A percentile compares a stretch with the other conserved stretches of the same genome.
These are phyloP conservation scores for Galeopterus variegatus DNA, from an alignment of 2,113 vertebrate genomes.

Conservation along the genomic window DNA sequence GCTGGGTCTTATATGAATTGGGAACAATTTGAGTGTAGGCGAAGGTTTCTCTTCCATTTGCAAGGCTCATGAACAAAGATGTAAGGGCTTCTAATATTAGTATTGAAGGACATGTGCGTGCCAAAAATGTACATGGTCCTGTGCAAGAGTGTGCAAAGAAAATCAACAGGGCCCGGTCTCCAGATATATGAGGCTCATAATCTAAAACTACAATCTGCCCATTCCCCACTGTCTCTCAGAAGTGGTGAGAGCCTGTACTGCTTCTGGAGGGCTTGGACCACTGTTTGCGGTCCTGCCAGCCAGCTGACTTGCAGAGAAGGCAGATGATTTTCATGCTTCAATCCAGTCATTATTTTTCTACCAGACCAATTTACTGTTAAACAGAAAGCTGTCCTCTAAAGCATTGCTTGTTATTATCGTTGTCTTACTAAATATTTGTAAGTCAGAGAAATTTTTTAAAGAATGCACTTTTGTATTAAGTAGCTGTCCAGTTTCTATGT, in stretches of 20 bases:
- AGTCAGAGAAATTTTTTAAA: slow-evolving; percentile 42
- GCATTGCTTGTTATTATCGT: neutral
- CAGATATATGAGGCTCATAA: neutral
- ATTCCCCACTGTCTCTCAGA: neutral
- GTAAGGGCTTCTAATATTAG: neutral
- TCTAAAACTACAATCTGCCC: neutral
- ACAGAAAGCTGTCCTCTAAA: slow-evolving; percentile 25
- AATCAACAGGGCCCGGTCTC: neutral
- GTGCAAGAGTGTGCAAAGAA: neutral
- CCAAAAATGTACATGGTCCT: slow-evolving; percentile 19
- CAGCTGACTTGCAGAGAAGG: slow-evolving; percentile 2
- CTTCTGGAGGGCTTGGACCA: neutral
- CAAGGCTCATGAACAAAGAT: slow-evolving; percentile 44
- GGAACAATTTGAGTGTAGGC: neutral
- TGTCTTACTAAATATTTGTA: slow-evolving; percentile 29
- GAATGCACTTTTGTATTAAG: slow-evolving; percentile 49
- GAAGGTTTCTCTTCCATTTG: slow-evolving; percentile 23
- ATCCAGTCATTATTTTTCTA: slow-evolving; percentile 50
- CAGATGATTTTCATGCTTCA: slow-evolving; percentile 38
- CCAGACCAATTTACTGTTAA: slow-evolving; percentile 7
- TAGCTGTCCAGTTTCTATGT: neutral
- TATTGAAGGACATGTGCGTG: neutral
- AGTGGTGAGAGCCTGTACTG: neutral
- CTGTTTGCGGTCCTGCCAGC: neutral
- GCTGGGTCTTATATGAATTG: neutral